Base-by-base conservation (phyloP, 2,113 vertebrate species). In the Indicator maculatus region DNA sequence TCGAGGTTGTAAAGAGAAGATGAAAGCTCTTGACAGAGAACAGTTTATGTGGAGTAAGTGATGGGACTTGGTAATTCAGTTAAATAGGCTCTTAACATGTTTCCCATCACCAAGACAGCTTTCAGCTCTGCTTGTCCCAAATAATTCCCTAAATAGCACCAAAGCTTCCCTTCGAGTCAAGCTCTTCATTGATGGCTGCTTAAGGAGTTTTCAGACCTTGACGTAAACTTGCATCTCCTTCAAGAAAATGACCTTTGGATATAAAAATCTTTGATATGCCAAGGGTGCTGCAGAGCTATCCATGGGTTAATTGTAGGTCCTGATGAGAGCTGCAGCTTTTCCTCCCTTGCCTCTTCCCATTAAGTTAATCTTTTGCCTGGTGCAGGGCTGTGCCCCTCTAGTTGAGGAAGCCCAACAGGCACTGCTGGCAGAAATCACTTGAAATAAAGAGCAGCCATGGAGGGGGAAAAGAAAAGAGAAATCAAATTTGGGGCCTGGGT, bases 1-100 rank as follows among this genome's bases (percentile, higher is more conserved):
- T 90, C 50, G n/a, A 52, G 60, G 27, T 53, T 83, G 69, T 93
- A 61, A 94, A 87, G 67, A 91, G 67, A 72, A 67, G 76, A 80
- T 93, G 84, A 75, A 88, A 78, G 58, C 71, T 78, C 47, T 85
- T 72, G 89, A 88, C 44, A 31, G 83, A n/a, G 73, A 83, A 19
- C 47, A 24, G 9, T 92, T 86, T 89, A 36, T 74, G 60, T 93
- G 80, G 78, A 77, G 44, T 82, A 69, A 91, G 53, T 47, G 38
- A 26, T 83, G 66, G 82, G 89, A 71, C 60, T 94, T 47, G 72
- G 71, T 95, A 45, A 36, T 76, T 91, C 9, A 38, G 63, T 72
- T 82, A 81, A 93, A 92, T 38, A 70, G 65, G n/a, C 52, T 70
- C 20, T 19, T 19, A 56, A 78, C 6, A 3, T 5, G 5, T 67